Evolutionary conservation across 2,113 vertebrate species (phyloP).

Genomic region (Narcine bancroftii): DNA sequence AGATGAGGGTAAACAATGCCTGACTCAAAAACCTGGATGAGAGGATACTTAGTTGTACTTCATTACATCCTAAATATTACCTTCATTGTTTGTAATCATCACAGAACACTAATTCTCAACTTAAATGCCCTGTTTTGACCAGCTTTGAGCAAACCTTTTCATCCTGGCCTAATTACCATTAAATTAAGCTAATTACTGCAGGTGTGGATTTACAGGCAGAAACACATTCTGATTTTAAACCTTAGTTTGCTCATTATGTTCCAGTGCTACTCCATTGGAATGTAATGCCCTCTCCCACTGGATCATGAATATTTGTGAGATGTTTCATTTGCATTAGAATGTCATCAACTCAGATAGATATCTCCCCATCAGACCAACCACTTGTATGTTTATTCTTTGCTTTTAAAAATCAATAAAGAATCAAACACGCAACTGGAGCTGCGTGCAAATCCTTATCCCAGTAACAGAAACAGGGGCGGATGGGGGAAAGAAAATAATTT

Average conservation of each 20-base stretch:
- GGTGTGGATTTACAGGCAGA: background rate
- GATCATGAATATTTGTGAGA: background rate
- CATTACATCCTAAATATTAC: background rate
- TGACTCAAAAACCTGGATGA: background rate
- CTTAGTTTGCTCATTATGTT: background rate
- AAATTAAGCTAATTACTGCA: conserved; percentile 7
- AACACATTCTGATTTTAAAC: background rate
- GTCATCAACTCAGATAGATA: background rate
- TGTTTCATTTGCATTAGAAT: background rate
- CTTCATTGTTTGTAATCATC: background rate
- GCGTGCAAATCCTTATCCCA: background rate
- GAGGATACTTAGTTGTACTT: background rate
- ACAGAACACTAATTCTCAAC: background rate
- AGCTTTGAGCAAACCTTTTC: background rate
- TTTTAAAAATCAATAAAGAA: background rate
- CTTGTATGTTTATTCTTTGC: background rate
- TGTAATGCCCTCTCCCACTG: background rate
- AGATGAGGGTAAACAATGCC: background rate
- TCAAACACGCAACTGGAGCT: background rate
- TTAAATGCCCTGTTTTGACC: background rate
- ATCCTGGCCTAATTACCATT: background rate
- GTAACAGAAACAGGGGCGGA: background rate
- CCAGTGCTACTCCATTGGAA: background rate
- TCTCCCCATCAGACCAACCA: background rate
- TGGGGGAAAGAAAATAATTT: background rate